Conservation (phyloP, 2,888 invertebrate species). For the Parnassius glacialis region DNA sequence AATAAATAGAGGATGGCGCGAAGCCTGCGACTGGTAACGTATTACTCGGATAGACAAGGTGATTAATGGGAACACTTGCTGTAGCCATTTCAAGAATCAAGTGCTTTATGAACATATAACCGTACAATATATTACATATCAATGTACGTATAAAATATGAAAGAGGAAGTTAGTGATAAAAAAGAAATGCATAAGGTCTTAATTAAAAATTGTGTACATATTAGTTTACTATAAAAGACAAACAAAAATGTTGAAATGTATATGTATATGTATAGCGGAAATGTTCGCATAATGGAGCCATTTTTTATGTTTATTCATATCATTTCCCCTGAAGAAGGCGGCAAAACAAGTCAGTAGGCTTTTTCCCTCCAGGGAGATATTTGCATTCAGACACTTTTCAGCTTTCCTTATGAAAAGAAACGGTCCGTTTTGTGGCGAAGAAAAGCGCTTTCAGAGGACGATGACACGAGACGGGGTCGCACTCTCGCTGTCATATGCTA, state of each 20-base stretch:
- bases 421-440: constrained; percentile 78
- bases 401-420: constrained; percentile 80
- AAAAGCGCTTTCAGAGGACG: constrained; percentile 80
- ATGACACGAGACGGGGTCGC: constrained; percentile 80
- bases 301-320: constrained; percentile 68
- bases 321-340: constrained; percentile 57
- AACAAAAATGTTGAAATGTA: neutral
- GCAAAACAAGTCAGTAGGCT: constrained; percentile 78
- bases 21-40: constrained; percentile 72
- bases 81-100: constrained; percentile 50
- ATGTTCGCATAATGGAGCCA: constrained; percentile 42
- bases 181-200: neutral
- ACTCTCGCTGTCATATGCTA: constrained; percentile 72
- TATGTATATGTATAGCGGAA: constrained; percentile 28
- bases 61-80: constrained; percentile 65
- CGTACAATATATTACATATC: neutral
- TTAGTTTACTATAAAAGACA: neutral
- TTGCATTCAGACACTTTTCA: constrained; percentile 81
- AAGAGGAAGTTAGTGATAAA: neutral
- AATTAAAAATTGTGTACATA: neutral
- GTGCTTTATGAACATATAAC: constrained; percentile 20
- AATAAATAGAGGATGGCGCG: constrained; percentile 69
- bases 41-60: constrained; percentile 70
- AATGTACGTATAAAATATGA: neutral
- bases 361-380: constrained; percentile 78